Evolutionary conservation across 2,113 vertebrate species (phyloP).

Genomic region (Anhinga rufa): DNA sequence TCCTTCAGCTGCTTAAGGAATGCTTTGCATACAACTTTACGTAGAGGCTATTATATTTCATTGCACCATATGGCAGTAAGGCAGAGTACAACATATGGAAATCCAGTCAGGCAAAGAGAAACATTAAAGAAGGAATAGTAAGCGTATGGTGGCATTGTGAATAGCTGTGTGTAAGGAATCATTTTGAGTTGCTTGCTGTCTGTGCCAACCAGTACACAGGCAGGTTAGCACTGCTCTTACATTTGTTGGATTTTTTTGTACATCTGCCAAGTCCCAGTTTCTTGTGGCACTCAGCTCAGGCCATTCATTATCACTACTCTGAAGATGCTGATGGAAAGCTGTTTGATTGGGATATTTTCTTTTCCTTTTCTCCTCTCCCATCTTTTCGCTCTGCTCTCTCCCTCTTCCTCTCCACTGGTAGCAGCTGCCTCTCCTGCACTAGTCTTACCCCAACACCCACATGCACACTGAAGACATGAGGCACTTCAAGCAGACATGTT

Average conservation of each 20-base stretch:
- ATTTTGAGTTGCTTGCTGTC: neutral
- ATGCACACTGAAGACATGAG: neutral
- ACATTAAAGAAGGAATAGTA: slow-evolving; percentile 28
- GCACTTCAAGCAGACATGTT: neutral
- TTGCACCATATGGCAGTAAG: slow-evolving; percentile 50
- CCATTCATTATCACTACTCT: neutral
- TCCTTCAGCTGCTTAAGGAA: slow-evolving; percentile 2
- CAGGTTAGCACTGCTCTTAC: neutral
- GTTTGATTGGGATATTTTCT: neutral
- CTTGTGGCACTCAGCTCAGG: neutral
- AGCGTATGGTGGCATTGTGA: slow-evolving; percentile 10
- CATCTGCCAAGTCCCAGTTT: neutral
- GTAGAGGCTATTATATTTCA: neutral
- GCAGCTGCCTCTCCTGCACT: neutral
- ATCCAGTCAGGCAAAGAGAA: slow-evolving; percentile 52
- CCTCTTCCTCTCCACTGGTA: neutral
- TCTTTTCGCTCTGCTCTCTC: neutral
- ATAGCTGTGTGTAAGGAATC: neutral
- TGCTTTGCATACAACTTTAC: neutral
- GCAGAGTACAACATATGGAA: slow-evolving; percentile 42
- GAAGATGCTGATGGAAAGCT: slow-evolving; percentile 12
- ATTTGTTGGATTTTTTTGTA: neutral
- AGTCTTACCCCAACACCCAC: neutral
- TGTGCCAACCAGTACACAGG: neutral
- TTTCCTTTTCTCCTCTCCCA: neutral